Conservation (phyloP, 2,888 invertebrate genomes). For the Acrobasis consociella region DNA sequence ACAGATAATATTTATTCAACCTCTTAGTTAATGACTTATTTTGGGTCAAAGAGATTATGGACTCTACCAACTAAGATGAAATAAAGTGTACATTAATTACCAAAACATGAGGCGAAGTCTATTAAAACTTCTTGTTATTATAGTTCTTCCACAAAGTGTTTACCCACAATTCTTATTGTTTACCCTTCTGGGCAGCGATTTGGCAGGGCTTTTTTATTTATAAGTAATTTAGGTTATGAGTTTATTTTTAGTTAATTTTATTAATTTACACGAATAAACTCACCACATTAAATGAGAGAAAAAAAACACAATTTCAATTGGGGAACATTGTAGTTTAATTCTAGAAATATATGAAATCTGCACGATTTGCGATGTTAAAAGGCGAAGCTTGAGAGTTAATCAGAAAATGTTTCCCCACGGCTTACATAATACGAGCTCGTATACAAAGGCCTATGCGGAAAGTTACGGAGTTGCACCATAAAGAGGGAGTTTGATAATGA, state of each 20-base stretch:
- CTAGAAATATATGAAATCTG: not conserved
- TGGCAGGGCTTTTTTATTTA: too few species aligned
- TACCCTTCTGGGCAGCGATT: too few species aligned
- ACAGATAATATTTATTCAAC: not conserved
- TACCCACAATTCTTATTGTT: too few species aligned
- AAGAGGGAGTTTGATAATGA: constrained; percentile 25
- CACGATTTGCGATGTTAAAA: constrained; percentile 11
- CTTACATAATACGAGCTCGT: constrained; percentile 27
- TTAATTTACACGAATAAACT: too few species aligned
- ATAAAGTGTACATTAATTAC: not conserved
- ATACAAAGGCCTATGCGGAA: constrained; percentile 24
- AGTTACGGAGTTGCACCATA: constrained; percentile 25
- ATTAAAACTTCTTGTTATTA: not conserved
- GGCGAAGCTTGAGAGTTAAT: constrained; percentile 33
- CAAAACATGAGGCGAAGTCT: not conserved
- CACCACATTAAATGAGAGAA: too few species aligned
- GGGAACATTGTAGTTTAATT: not conserved
- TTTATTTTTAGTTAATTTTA: too few species aligned
- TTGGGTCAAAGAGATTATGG: not conserved
- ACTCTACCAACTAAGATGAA: not conserved
- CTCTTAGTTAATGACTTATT: not conserved
- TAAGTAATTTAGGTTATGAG: too few species aligned
- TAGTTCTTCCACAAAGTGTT: not conserved
- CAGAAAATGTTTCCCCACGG: constrained; percentile 32
- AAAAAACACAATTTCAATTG: not conserved